Conservation (phyloP, 2,888 invertebrate genomes). For the Lathronympha strigana region DNA sequence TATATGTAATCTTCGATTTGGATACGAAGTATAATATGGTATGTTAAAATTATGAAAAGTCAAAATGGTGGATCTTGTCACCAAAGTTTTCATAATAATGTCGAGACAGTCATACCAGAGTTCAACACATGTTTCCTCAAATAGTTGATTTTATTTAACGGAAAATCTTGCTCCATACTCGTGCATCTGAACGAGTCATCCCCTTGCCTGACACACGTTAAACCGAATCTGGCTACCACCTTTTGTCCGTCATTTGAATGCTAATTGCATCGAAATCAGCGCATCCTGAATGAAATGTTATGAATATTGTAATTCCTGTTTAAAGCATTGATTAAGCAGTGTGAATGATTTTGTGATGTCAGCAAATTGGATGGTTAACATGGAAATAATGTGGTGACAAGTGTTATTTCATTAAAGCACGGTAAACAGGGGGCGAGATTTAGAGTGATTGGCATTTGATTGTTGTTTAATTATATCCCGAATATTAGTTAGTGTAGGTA, state of each 20-base stretch:
- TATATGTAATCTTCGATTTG: too few relatives aligned
- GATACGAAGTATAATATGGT: too few relatives aligned
- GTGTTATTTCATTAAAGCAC: conserved; percentile 30
- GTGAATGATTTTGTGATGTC: conserved; percentile 47
- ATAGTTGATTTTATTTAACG: too few relatives aligned
- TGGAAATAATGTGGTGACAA: conserved; percentile 40
- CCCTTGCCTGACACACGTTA: conserved; percentile 49
- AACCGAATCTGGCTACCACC: conserved; percentile 62
- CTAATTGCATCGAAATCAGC: conserved; percentile 78
- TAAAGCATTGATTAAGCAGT: conserved; percentile 69
- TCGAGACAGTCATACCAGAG: too few relatives aligned
- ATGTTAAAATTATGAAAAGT: too few relatives aligned
- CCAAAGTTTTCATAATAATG: too few relatives aligned
- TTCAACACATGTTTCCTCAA: too few relatives aligned
- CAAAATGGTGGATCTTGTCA: too few relatives aligned
- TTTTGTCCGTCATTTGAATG: conserved; percentile 81
- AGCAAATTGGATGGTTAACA: conserved; percentile 40
- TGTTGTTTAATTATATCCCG: conserved; percentile 19
- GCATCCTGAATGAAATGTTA: conserved; percentile 56
- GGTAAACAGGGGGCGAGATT: conserved; percentile 18
- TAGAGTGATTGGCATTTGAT: conserved; percentile 17
- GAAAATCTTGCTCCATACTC: conserved; percentile 9
- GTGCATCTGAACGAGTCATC: conserved; percentile 15
- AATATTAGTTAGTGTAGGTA: neutral
- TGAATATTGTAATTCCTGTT: conserved; percentile 76